Conservation (phyloP, 37 sponge, comb jelly and placozoan genomes). For the Tethya wilhelma region DNA sequence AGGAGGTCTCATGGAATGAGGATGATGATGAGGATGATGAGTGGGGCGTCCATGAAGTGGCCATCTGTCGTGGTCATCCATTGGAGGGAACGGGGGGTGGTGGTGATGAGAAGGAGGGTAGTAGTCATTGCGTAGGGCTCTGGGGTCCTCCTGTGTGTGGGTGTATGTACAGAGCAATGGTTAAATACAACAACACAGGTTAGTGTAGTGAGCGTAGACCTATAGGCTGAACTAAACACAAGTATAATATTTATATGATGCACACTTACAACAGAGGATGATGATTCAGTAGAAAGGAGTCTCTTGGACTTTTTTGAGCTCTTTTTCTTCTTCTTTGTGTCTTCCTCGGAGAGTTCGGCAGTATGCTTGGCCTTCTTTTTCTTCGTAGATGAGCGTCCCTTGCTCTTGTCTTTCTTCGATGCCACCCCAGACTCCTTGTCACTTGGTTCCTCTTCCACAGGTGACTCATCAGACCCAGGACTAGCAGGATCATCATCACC, state of each 20-base stretch:
- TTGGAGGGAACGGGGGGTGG: slow-evolving; percentile 2
- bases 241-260: too few species aligned
- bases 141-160: not conserved
- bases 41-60: not conserved
- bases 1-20: too few species aligned
- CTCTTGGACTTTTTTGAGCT: slow-evolving; percentile 3
- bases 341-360: not conserved
- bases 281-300: not conserved
- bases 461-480: not conserved
- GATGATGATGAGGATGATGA: too few species aligned
- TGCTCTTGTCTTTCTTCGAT: slow-evolving; percentile 9
- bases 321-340: not conserved
- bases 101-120: slow-evolving; percentile 14
- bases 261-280: not conserved
- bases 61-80: not conserved
- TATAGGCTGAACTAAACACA: too few species aligned
- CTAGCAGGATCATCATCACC: not conserved
- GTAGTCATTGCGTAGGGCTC: not conserved
- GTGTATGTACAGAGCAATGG: too few species aligned
- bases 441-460: not conserved
- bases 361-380: not conserved
- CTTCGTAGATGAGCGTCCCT: too few species aligned
- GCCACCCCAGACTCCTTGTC: not conserved
- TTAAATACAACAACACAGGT: too few species aligned
- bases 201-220: too few species aligned